Evolutionary conservation across 2,888 invertebrate species (phyloP).

Genomic region (Dermolepida albohirtum): DNA sequence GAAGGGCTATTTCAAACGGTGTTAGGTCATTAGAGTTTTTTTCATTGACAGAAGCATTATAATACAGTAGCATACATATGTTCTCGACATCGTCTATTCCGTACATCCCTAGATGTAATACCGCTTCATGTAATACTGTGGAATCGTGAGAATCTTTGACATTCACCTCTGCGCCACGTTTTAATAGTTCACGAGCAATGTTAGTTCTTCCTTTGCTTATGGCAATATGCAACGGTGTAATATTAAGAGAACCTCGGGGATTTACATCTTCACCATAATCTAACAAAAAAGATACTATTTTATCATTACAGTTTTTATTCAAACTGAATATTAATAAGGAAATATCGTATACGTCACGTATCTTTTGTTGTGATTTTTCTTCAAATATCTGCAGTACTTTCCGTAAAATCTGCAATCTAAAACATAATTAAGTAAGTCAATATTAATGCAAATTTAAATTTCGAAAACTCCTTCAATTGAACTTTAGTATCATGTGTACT

Average conservation of each 20-base stretch:
- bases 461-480: too few species aligned
- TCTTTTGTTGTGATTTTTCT: too few species aligned
- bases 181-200: background rate
- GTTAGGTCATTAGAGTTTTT: background rate
- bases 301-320: background rate
- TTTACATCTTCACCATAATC: conserved; percentile 1
- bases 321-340: conserved; percentile 3
- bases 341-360: too few species aligned
- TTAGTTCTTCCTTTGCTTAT: background rate
- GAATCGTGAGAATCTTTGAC: too few species aligned
- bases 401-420: too few species aligned
- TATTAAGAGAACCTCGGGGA: background rate
- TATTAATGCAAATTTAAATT: too few species aligned
- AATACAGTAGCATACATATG: conserved; percentile 9
- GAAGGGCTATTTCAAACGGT: conserved; percentile 3
- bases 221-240: background rate
- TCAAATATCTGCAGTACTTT: too few species aligned
- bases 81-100: background rate
- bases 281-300: background rate
- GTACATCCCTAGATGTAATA: too few species aligned
- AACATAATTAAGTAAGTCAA: too few species aligned
- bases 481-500: too few species aligned
- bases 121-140: background rate
- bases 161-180: background rate
- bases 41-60: too few species aligned